These are phyloP conservation scores for Tetropium fuscum DNA, from an alignment of 2,888 invertebrate genomes.

Conservation along the genomic window DNA sequence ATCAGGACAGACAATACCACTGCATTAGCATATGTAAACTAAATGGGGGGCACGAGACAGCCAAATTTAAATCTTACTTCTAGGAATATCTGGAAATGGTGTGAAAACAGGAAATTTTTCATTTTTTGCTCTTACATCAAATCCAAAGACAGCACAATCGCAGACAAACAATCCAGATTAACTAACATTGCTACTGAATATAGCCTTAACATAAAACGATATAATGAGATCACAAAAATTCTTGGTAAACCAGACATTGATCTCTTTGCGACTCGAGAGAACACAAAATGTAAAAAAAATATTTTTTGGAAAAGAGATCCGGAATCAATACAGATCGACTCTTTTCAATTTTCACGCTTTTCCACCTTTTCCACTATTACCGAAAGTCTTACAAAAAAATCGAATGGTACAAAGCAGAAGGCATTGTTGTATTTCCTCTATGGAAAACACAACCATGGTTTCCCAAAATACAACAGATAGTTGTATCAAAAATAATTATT, in stretches of 20 bases:
- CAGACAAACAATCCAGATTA: slow-evolving; percentile 24
- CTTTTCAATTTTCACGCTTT: slow-evolving; percentile 50
- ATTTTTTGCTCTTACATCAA: slow-evolving; percentile 23
- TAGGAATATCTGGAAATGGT: slow-evolving; percentile 21
- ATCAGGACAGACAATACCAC: background rate
- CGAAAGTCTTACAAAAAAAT: too few species aligned
- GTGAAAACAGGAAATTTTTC: too few species aligned
- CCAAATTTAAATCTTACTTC: slow-evolving; percentile 9
- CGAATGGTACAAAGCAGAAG: background rate
- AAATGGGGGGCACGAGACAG: slow-evolving; percentile 16
- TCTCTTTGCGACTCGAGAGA: slow-evolving; percentile 20
- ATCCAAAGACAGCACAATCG: slow-evolving; percentile 24
- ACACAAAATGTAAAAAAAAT: slow-evolving; percentile 21
- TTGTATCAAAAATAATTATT: slow-evolving; percentile 30
- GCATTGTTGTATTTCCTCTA: background rate
- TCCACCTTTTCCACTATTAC: slow-evolving; percentile 29
- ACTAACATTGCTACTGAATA: slow-evolving; percentile 9
- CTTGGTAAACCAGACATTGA: slow-evolving; percentile 13
- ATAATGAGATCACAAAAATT: background rate
- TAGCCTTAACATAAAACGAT: background rate
- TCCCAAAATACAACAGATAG: slow-evolving; percentile 44
- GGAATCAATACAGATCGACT: too few species aligned
- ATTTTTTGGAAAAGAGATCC: slow-evolving; percentile 15
- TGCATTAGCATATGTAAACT: slow-evolving; percentile 14
- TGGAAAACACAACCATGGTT: slow-evolving; percentile 45